Evolutionary conservation across 2,888 invertebrate genomes (phyloP), one percentile per base, ranked within the genome.

Genomic region (Fissipunctia ypsillon): DNA sequence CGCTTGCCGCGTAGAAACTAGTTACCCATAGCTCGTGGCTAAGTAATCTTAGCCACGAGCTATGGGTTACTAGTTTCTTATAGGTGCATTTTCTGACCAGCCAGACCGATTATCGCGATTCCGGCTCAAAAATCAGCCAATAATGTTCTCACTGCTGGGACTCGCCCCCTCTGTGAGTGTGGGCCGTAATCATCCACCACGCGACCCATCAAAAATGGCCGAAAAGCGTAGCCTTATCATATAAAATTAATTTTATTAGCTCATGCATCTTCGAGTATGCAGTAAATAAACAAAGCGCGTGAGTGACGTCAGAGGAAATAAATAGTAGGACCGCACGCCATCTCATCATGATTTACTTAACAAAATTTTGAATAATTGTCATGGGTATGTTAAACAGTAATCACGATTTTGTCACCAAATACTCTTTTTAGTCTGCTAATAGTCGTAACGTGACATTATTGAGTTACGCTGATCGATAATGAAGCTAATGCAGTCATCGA

Each of bases 361-460:
- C 38, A 38, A 38, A 38, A 38, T 9, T 38, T 45, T 38, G 9
- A 48, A 48, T 28, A 65, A 54, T 77, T 63, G 14, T 63, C 66
- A 77, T 59, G n/a, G 2, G 19, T 59, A 63, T 57, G 78, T 19
- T 81, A 80, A 81, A n/a, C 59, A 38, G 52, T 10, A 41, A 72
- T 83, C 84, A 82, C 84, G 83, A 76, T 56, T 75, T 75, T 52
- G 31, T 65, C 66, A 64, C 61, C 57, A 61, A 78, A 76, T 60
- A 69, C 3, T 28, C 45, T 63, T 69, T 60, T 54, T n/a, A 38
- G 31, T 45, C 57, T 59, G 52, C 65, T 81, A 79, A 78, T 77
- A 41, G 60, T 43, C 28, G 7, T 70, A 66, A 41, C 69, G 38
- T 65, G 77, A 76, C 65, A 35, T 63, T 54, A 68, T n/a, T 64